Conservation (phyloP, 2,797 vertebrate genomes). For the Propithecus deckenii region DNA sequence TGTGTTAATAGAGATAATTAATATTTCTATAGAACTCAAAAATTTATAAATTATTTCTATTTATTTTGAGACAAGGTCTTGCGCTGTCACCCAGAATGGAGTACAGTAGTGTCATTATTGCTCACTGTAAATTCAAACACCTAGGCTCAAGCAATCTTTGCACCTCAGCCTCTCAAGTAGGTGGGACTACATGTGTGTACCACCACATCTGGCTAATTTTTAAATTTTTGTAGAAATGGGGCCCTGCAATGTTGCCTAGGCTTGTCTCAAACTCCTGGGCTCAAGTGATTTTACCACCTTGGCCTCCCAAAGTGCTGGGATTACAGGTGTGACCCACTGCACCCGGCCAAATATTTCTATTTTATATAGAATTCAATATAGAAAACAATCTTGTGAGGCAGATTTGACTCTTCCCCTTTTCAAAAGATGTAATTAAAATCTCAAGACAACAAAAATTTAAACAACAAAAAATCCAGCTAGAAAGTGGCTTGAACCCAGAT, state of each 20-base stretch:
- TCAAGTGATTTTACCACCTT: background rate
- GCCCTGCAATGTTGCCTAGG: background rate
- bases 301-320: background rate
- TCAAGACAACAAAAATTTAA: background rate
- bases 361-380: background rate
- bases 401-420: background rate
- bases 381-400: background rate
- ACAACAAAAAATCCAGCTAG: background rate
- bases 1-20: background rate
- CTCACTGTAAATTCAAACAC: background rate
- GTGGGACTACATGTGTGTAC: background rate
- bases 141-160: background rate
- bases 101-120: background rate
- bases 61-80: background rate
- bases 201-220: background rate
- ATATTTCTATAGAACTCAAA: background rate
- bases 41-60: conserved; percentile 10
- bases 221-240: background rate
- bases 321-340: background rate
- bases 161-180: background rate
- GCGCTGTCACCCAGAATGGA: background rate
- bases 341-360: background rate
- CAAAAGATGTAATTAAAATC: conserved; percentile 42
- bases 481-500: background rate
- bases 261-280: background rate